Base-by-base conservation (phyloP, 2,797 vertebrate species). In the Iguana delicatissima region DNA sequence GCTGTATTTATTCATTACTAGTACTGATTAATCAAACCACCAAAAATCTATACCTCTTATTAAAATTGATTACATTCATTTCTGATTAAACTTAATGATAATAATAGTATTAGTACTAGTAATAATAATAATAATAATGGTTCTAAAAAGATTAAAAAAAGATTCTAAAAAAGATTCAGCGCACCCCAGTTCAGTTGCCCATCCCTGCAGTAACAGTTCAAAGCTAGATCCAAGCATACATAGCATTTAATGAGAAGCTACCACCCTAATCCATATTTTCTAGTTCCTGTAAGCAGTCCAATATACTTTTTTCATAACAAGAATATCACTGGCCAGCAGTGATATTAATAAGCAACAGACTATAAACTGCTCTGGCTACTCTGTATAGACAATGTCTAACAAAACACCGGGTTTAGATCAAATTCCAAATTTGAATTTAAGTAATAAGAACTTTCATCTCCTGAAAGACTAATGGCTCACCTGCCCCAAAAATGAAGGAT, bases 231-330 rank as follows among this genome's bases (percentile, higher is more conserved):
- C 26, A n/a, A 85, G n/a, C n/a, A 42, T 2, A 18, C 32, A 62
- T 57, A 76, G 5, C 89, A 89, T 89, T 57, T 80, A 38, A 80
- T n/a, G 69, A 89, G 7, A 38, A 73, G 90, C n/a, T 62, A 92
- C 87, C 89, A 90, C 91, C 20, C 59, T 62, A 91, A 94, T 92
- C 85, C 87, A 72, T 69, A 91, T 93, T 95, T 92, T 80, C 89
- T 89, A 94, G 94, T 81, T 90, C 88, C 62, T 86, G 59, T 4
- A n/a, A 87, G 73, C 0, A 89, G 76, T 89, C 89, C 77, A 38
- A 90, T 91, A 90, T 86, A 89, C 83, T 81, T 80, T 52, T 86
- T 91, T 94, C 89, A 92, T 90, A 87, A 16, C 89, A 50, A 94
- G 88, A 90, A 92, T 85, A 86, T 89, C 42, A 80, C 35, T 77